Evolutionary conservation across 2,888 invertebrate genomes (phyloP), one percentile per base, ranked within the genome.

Genomic region (Rugalucina vietnamica): DNA sequence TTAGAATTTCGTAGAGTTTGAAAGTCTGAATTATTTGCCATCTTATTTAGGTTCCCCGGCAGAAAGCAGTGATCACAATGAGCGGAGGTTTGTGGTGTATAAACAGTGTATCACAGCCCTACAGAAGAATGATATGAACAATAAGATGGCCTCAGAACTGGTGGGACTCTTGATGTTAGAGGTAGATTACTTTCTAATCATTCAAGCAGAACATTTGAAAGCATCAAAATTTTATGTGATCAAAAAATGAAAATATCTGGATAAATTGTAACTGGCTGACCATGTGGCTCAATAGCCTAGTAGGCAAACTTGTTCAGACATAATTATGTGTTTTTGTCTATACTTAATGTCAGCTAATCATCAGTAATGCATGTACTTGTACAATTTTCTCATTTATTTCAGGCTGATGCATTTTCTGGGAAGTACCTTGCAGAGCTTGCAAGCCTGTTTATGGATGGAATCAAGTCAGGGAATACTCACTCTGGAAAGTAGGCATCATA

Each of bases 401-500:
- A 93, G 94, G 86, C 91, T 21, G 93, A 93, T 78, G 82, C 69
- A 0, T 85, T 93, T 14, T 86, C 92, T 8, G 90, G 91, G 8
- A 65, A 80, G 18, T 85, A 90, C 29, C 80, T 94, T 60, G 92
- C 90, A 34, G 92, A 93, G 37, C 77, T 94, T n/a, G 91, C 93
- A 4, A 81, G 87, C 71, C 70, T 90, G 32, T 94, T 88, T 87
- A 88, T 94, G 24, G 93, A 93, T 60, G 83, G 89, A 57, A 91
- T 94, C 21, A 94, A 94, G 85, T 88, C 86, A 81, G 93, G 91
- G 10, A 79, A 87, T 14, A 81, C 91, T 12, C 90, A 89, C 72
- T 89, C 90, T 73, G 92, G 93, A 81, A 93, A 92, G 94, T 94
- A 87, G 86, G 92, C 86, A 49, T n/a, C n/a, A n/a, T n/a, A n/a